Evolutionary conservation across 2,888 invertebrate genomes (phyloP), one percentile per base, ranked within the genome.

Genomic region (Diadromus collaris): DNA sequence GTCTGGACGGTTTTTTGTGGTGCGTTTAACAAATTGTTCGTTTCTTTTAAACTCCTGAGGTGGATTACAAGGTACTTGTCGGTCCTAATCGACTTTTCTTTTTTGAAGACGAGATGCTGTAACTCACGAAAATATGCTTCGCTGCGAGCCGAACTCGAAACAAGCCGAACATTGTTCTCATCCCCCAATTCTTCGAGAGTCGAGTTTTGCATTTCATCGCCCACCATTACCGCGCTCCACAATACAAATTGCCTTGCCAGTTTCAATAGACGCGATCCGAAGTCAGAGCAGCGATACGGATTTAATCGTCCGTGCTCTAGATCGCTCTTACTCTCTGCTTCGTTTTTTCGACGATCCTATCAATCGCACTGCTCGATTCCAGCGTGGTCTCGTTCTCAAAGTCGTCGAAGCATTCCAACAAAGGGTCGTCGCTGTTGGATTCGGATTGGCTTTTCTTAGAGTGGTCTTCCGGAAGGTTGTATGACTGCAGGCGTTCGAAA

Each of bases 11-110:
- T n/a, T 27, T 27, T 34, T 24, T 32, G 29, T 0, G 21, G 34
- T 34, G 80, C 64, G 46, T 75, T 73, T 27, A 81, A 78, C 56
- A 81, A 60, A 24, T 78, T 81, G 10, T 19, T 77, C 10, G 74
- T 70, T 32, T 73, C 78, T 61, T 71, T 64, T 21, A 82, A 60
- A 6, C 68, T 61, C 27, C 68, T 34, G 32, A 82, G 54, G 63
- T 82, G 80, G 4, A 67, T 51, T 6, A 79, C 61, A 2, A 82
- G 74, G 19, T 64, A 78, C 44, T 81, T 81, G 61, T 80, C 80
- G 1, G 64, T 19, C 13, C 80, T 70, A 6, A 81, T 63, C 38
- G 73, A 54, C 24, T 76, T 76, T 41, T 46, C 65, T 54, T 76
- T 75, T 58, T 74, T 69, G 24, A 74, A 61, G 21, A 76, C 54